Base-by-base conservation (phyloP, 2,888 invertebrate genomes). In the Timandra comae region DNA sequence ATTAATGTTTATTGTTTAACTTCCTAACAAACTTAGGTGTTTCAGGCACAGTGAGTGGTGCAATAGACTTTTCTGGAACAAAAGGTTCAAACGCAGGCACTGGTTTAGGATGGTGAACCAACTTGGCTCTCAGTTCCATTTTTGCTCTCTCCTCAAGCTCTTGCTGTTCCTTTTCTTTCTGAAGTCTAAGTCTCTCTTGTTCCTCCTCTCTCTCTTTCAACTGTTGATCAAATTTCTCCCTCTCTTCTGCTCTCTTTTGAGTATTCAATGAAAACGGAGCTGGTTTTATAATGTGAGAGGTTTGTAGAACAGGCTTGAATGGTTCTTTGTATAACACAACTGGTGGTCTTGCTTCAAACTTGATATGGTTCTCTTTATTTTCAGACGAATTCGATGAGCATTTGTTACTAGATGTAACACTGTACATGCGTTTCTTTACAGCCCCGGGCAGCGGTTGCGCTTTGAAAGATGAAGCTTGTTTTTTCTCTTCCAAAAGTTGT, bases 381-480 rank as follows among this genome's bases (percentile, higher is more conserved):
- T 81, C 81, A 1, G 74, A 77, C 5, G 79, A 81, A 23, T 70
- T 45, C 3, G 82, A 80, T 0, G 65, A 49, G 32, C 57, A 45
- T 16, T 16, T 16, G 6, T 16, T 16, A 6, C 16, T 16, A 16
- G 3, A 5, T 16, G 3, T 6, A 16, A n/a, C n/a, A 0, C 61
- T 58, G 42, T 48, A 75, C 72, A 61, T 87, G 33, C 35, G 76
- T 63, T 68, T 88, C 56, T 52, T 88, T 50, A 69, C 79, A 49
- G 48, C 70, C n/a, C 60, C 63, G 0, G 93, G 93, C 7, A 90
- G 60, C 0, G 92, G 92, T 29, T 90, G 89, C 0, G 93, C 93
- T 65, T 91, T 91, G 54, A 94, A 94, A 45, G 88, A 88, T 1
- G 87, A 73, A 0, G 87, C 82, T 60, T 89, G 88, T 49, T 87